Base-by-base conservation (phyloP, 2,113 vertebrate genomes). In the Paramisgurnus dabryanus region DNA sequence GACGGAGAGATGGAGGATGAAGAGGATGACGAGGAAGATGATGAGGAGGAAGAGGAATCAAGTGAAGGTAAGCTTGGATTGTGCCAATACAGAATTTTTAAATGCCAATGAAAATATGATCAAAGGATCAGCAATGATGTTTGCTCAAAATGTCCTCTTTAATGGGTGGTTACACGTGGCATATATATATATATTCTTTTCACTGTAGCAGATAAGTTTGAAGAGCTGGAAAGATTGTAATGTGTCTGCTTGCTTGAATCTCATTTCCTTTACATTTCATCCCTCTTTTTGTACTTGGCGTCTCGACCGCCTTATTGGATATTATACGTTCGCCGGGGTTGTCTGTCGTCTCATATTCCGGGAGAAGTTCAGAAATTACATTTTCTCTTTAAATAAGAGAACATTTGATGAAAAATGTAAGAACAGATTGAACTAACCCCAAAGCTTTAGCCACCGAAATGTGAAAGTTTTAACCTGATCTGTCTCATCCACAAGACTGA, bases 1-100 rank as follows among this genome's bases (percentile, higher is more conserved):
- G 0, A 89, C 0, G 87, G 93, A 0, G 89, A 92, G 0, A 90
- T 93, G 0, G 92, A 89, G 0, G 83, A 76, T 5, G 76, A 49
- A n/a, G 90, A 58, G 0, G 90, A 90, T 1, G 77, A 83, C 0
- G 79, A 80, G 0, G 82, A 73, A 11, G 84, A 87, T 65, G 87
- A 82, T 0, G 87, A 85, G n/a, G 90, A 92, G 3, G 91, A 92
- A 1, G 92, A 67, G 3, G 88, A 94, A 76, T 96, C 96, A 0
- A 98, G 95, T 8, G 96, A 98, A 90, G 96, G 96, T 98, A 89
- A 84, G 50, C 45, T 27, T 10, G 12, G 6, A 34, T 45, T 12
- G 64, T 72, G 41, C 40, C 49, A 67, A 60, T 49, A 0, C 13
- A 27, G 55, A 58, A 8, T n/a, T n/a, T 3, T 18, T 18, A n/a